Evolutionary conservation across 2,888 invertebrate genomes (phyloP).

Genomic region (Idaea dimidiata): DNA sequence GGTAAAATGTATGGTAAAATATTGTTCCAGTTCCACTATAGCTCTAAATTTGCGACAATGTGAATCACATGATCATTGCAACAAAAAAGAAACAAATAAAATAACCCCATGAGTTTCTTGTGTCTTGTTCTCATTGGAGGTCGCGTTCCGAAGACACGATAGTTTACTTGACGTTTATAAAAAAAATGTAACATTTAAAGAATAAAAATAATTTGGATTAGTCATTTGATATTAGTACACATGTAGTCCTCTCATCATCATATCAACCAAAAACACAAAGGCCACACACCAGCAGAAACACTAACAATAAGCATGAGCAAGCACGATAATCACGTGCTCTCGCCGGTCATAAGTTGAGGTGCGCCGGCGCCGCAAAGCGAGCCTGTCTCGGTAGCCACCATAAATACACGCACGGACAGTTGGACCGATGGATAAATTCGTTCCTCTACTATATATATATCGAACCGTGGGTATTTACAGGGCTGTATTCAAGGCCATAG

Average conservation of each 20-base stretch:
- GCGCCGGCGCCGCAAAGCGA: slow-evolving; percentile 21
- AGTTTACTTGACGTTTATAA: too few species aligned
- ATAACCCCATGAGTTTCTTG: too few species aligned
- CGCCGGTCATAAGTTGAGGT: slow-evolving; percentile 13
- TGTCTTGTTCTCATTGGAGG: too few species aligned
- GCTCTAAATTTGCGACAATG: too few species aligned
- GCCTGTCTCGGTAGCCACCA: slow-evolving; percentile 22
- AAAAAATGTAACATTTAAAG: too few species aligned
- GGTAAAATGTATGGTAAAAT: too few species aligned
- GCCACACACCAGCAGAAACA: background rate
- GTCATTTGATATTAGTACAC: background rate
- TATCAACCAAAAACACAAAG: background rate
- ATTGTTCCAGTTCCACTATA: too few species aligned
- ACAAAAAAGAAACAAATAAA: too few species aligned
- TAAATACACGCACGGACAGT: slow-evolving; percentile 24
- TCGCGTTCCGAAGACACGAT: too few species aligned
- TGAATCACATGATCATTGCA: too few species aligned
- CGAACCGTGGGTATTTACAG: slow-evolving; percentile 24
- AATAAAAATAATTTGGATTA: too few species aligned
- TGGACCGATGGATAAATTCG: slow-evolving; percentile 29
- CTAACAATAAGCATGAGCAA: background rate
- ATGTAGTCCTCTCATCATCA: background rate
- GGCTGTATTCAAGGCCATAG: background rate
- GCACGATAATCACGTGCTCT: background rate
- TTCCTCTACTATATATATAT: slow-evolving; percentile 18